A percentile compares a stretch with the other conserved stretches of the same genome.
phyloP scores from a whole-genome alignment of 2,113 vertebrate genomes.

The Pseudorasbora parva region DNA sequence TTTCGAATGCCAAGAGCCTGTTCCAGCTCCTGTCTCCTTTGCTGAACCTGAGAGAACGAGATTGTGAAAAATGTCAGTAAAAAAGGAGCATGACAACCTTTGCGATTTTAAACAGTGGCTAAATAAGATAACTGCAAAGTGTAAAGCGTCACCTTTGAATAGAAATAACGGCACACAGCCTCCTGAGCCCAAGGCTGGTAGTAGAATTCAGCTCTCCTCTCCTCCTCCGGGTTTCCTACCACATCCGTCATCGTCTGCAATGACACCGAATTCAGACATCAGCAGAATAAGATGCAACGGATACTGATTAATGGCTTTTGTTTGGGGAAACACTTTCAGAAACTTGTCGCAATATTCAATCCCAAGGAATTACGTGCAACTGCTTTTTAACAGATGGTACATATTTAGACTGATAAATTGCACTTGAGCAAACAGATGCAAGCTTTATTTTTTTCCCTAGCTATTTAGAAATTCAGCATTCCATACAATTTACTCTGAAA shows the following conservation, averaged over 20 bases:
- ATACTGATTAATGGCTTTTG: conserved; percentile 1
- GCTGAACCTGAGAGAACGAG: conserved; percentile 86
- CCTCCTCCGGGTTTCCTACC: conserved; percentile 96
- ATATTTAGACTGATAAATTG: neutral
- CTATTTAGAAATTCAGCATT: neutral
- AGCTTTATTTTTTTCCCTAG: neutral
- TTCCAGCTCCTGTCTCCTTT: conserved; percentile 95
- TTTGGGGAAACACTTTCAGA: neutral
- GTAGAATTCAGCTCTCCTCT: conserved; percentile 96
- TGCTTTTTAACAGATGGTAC: neutral
- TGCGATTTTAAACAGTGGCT: neutral
- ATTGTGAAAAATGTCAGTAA: neutral
- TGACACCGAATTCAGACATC: neutral
- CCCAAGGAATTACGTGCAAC: neutral
- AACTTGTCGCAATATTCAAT: neutral
- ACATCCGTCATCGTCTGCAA: conserved; percentile 97
- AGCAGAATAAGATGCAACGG: neutral
- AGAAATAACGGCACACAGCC: conserved; percentile 97
- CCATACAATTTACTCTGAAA: neutral
- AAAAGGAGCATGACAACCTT: neutral
- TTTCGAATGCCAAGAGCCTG: conserved; percentile 98
- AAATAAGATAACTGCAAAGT: neutral
- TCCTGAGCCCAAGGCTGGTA: conserved; percentile 99
- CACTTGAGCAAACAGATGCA: neutral
- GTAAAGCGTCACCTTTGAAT: conserved; percentile 87